A percentile compares a stretch with the other conserved stretches of the same genome.
These are phyloP conservation scores for Paramormyrops kingsleyae DNA, from an alignment of 2,113 vertebrate genomes.

Conservation along the genomic window DNA sequence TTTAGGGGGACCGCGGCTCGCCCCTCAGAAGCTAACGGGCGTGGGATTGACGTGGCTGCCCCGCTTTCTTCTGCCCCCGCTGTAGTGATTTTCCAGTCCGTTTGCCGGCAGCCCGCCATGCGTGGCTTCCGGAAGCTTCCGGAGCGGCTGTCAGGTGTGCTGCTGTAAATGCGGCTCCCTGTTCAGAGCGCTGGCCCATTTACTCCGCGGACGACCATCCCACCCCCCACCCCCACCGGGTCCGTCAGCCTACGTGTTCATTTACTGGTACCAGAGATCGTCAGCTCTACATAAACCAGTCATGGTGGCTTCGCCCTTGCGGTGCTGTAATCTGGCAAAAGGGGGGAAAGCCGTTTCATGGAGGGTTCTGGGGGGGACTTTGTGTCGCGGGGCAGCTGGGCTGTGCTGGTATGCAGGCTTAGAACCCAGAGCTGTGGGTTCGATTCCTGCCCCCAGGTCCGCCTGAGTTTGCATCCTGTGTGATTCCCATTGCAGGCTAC, in stretches of 20 bases:
- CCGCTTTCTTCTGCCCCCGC: background rate
- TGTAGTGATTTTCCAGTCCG: slow-evolving; percentile 17
- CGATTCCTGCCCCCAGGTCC: background rate
- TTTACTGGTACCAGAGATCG: background rate
- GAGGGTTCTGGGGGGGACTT: background rate
- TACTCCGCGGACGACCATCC: background rate
- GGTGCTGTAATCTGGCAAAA: slow-evolving; percentile 26
- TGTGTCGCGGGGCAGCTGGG: background rate
- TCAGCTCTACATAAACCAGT: background rate
- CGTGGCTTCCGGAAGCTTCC: background rate
- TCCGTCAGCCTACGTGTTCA: slow-evolving; percentile 2
- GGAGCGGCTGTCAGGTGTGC: slow-evolving; percentile 27
- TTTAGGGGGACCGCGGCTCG: background rate
- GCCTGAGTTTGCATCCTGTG: background rate
- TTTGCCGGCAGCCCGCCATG: background rate
- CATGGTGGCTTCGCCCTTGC: background rate
- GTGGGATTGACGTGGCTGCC: slow-evolving; percentile 6
- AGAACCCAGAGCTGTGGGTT: background rate
- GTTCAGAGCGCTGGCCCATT: background rate
- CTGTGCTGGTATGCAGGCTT: background rate
- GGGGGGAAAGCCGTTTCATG: slow-evolving; percentile 27
- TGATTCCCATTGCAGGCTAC: background rate
- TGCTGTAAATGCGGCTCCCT: slow-evolving; percentile 13
- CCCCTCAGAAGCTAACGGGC: background rate
- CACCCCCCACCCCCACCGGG: background rate